A percentile compares a stretch with the other conserved stretches of the same genome.
phyloP scores from a whole-genome alignment of 2,113 vertebrate genomes.

The Phaetusa simplex region DNA sequence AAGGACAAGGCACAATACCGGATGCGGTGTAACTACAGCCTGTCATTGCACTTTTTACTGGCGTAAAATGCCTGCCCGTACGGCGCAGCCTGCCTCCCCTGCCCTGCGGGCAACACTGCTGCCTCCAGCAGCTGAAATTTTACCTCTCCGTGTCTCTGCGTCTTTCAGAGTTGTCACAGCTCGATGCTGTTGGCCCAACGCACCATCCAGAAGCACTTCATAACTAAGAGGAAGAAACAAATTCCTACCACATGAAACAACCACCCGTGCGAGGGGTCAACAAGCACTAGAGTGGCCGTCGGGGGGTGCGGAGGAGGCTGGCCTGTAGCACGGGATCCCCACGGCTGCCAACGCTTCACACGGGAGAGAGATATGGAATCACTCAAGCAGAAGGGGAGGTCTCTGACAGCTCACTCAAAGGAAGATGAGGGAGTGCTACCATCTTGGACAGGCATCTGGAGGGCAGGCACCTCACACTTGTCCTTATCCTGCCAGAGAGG shows the following conservation, averaged over 20 bases:
- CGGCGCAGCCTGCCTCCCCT: not conserved
- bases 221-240: not conserved
- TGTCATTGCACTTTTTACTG: not conserved
- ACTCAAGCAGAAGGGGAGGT: not conserved
- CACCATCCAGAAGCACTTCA: not conserved
- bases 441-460: not conserved
- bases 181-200: fast-evolving
- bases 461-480: not conserved
- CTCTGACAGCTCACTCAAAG: not conserved
- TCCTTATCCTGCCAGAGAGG: not conserved
- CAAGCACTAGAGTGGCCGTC: not conserved
- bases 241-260: not conserved
- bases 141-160: not conserved
- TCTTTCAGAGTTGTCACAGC: not conserved
- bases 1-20: not conserved
- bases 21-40: not conserved
- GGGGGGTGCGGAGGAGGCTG: not conserved
- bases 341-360: not conserved
- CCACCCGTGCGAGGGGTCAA: not conserved
- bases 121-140: not conserved
- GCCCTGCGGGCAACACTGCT: fast-evolving
- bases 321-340: not conserved
- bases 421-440: not conserved
- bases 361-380: not conserved
- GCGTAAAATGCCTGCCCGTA: fast-evolving